Evolutionary conservation across 2,113 vertebrate genomes (phyloP).

Genomic region (Pogonocichla stellata): DNA sequence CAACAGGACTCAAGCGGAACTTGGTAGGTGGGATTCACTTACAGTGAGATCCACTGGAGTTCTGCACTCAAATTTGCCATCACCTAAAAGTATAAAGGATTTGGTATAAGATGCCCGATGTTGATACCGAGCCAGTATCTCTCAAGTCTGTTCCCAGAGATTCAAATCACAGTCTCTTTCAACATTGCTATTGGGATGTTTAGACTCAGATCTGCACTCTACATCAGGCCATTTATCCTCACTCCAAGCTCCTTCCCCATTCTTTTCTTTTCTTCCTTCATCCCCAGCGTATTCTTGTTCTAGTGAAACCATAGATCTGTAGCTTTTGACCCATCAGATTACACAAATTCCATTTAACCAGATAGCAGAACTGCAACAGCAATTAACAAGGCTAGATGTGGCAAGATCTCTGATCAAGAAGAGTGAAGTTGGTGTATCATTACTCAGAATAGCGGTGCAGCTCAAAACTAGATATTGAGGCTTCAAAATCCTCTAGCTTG

Average conservation of each 20-base stretch:
- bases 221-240: neutral
- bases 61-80: neutral
- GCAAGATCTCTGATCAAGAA: neutral
- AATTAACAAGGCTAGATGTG: fast-evolving
- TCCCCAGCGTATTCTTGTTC: neutral
- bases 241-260: neutral
- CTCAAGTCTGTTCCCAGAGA: neutral
- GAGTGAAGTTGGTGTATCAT: neutral
- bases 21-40: neutral
- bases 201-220: neutral
- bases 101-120: neutral
- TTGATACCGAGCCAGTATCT: neutral
- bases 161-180: neutral
- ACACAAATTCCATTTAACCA: neutral
- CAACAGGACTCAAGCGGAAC: neutral
- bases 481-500: neutral
- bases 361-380: neutral
- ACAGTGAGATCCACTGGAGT: neutral
- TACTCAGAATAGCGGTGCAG: neutral
- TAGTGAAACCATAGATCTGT: neutral
- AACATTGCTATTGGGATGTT: neutral
- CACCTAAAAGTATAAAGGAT: neutral
- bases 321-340: neutral
- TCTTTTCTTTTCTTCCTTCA: neutral
- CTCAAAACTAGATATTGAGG: neutral